Percentiles rank a stretch among this genome's conserved stretches.
phyloP scores from a whole-genome alignment of 2,113 vertebrate species.

The Gavialis gangeticus region DNA sequence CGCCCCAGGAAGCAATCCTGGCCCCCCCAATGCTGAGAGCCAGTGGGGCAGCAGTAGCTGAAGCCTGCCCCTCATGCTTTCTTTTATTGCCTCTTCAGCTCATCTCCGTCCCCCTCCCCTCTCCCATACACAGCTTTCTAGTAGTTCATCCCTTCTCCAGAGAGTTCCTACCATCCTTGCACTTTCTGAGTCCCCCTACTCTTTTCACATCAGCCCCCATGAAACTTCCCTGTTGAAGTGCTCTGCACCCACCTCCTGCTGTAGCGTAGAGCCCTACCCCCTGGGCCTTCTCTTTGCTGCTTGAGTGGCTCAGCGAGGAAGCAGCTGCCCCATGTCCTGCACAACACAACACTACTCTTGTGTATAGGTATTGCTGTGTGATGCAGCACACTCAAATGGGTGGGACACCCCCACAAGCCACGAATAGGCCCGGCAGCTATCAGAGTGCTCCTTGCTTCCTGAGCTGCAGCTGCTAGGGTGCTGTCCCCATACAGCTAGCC shows the following conservation, averaged over 20 bases:
- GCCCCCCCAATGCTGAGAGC: background rate
- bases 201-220: background rate
- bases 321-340: too few relatives aligned
- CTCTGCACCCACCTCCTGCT: background rate
- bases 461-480: background rate
- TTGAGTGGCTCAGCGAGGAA: too few relatives aligned
- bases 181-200: background rate
- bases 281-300: rapidly evolving
- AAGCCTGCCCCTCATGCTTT: too few relatives aligned
- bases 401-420: background rate
- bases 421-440: background rate
- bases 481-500: background rate
- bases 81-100: too few relatives aligned
- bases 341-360: background rate
- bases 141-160: background rate
- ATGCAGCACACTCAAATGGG: background rate
- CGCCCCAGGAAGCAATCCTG: background rate
- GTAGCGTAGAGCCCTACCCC: background rate
- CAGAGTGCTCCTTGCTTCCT: background rate
- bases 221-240: background rate
- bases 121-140: too few relatives aligned
- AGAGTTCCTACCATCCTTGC: background rate
- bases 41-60: too few relatives aligned
- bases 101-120: background rate
- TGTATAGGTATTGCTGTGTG: too few relatives aligned